Percentiles rank a stretch among this genome's conserved stretches.
Evolutionary conservation across 2,797 vertebrate species (phyloP).

Genomic region (Vireo griseus): DNA sequence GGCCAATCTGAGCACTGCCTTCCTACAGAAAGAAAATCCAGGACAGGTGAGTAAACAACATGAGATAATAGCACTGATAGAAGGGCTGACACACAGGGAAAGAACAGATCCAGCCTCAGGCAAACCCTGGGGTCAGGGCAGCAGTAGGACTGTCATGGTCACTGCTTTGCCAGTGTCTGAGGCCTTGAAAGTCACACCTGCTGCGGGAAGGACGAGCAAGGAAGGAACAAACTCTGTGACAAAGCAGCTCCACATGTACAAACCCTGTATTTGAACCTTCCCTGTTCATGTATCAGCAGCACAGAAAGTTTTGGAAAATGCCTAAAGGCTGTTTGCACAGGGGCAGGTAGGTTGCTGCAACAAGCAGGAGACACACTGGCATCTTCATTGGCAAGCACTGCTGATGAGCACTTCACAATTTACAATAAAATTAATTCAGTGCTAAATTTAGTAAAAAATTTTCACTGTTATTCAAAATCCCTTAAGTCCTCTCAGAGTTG

Average conservation of each 20-base stretch:
- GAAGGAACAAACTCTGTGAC: neutral
- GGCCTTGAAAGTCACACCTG: neutral
- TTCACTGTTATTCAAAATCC: neutral
- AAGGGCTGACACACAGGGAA: neutral
- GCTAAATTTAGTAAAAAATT: neutral
- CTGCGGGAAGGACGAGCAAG: neutral
- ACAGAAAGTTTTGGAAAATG: neutral
- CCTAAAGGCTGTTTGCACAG: neutral
- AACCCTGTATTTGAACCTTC: neutral
- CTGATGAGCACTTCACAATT: neutral
- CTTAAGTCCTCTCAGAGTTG: neutral
- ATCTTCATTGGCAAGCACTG: neutral
- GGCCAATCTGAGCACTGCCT: slow-evolving; percentile 78
- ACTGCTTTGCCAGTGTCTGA: neutral
- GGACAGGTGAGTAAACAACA: neutral
- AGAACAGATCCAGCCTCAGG: neutral
- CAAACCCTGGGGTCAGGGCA: neutral
- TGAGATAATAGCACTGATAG: neutral
- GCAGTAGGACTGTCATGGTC: neutral
- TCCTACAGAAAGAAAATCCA: slow-evolving; percentile 73
- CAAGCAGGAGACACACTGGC: fast-evolving
- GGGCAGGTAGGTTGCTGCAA: neutral
- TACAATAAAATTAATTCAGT: neutral
- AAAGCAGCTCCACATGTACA: neutral
- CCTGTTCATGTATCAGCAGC: neutral